Base-by-base conservation (phyloP, 2,797 vertebrate genomes). In the Sylvia borin region DNA sequence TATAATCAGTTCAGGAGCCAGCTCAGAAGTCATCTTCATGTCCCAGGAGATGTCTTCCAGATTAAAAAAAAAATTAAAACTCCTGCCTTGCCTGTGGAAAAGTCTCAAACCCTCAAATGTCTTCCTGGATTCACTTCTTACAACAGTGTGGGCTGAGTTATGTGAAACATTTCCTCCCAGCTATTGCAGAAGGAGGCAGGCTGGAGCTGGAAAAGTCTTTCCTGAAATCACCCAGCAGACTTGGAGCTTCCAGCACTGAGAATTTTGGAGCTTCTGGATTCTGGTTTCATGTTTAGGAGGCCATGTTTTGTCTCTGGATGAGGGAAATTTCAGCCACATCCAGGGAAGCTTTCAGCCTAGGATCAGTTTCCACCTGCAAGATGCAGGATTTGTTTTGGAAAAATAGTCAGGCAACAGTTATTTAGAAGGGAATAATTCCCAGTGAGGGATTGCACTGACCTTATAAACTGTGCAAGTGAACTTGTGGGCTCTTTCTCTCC, bases 381-480 rank as follows among this genome's bases (percentile, higher is more conserved):
- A 90, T 57, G 38, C 38, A 47, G 54, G 83, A 61, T 76, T 85
- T 71, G 43, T 47, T 90, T 47, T 22, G 18, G 24, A 68, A 27
- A 67, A 87, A 68, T 7, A 73, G 51, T 88, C 71, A 60, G 55
- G 73, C 80, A 75, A 54, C 12, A 92, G 58, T 90, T 91, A 86
- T 93, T 96, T 94, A 91, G 64, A 72, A 82, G 57, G 20, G 88
- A 95, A 79, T 22, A 14, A 87, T 90, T 97, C 93, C 89, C 65
- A 20, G 58, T 70, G 68, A 91, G 85, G 89, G 64, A 91, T 80
- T 92, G 40, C 70, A n/a, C 50, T 94, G 97, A 97, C 95, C 95
- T 96, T 96, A 96, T 81, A 93, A 97, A 95, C 92, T 26, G 31
- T 61, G 66, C 24, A 21, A 94, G 72, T 75, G 77, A 93, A 79